Evolutionary conservation across 2,113 vertebrate species (phyloP), one percentile per base, ranked within the genome.

Genomic region (Laticauda colubrina): DNA sequence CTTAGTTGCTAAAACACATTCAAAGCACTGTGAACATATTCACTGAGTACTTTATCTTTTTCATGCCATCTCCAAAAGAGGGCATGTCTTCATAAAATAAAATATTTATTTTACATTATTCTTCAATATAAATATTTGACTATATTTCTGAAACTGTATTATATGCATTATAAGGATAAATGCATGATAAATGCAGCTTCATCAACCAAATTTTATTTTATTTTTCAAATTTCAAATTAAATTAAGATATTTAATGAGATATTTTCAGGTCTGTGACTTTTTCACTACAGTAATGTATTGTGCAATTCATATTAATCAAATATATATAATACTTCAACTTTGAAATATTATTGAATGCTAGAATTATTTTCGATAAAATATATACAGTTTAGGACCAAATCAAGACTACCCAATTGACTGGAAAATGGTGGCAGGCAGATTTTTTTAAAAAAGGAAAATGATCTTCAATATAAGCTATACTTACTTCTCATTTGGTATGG

Each of bases 1-100:
- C 97, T 97, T 96, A 96, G 95, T 96, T 96, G 12, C 92, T 91
- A 92, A 96, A 96, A 96, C 93, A 95, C 24, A 94, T 39, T 89
- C 87, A 89, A 85, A 92, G 15, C 89, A 92, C 85, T 95, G 94
- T 92, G 64, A 56, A 95, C 96, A 96, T 95, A 92, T 96, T 96
- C 95, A 96, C 95, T 92, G 96, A 97, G 97, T 95, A 95, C 34
- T 94, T 95, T 95, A 96, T 95, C 94, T 94, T 92, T 89, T 61
- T 48, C 23, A 95, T 91, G 96, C 90, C 96, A 95, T 94, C 91
- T 87, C 94, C 96, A 96, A 93, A 93, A 89, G 89, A 95, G 94
- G 96, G 94, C 34, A 39, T 93, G 85, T 94, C 93, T 95, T 95
- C 85, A 96, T 94, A 95, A 96, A 95, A 97, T 95, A 96, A 96